Evolutionary conservation across 2,888 invertebrate species (phyloP), one percentile per base, ranked within the genome.

Genomic region (Trypoxylon attenuatum): DNA sequence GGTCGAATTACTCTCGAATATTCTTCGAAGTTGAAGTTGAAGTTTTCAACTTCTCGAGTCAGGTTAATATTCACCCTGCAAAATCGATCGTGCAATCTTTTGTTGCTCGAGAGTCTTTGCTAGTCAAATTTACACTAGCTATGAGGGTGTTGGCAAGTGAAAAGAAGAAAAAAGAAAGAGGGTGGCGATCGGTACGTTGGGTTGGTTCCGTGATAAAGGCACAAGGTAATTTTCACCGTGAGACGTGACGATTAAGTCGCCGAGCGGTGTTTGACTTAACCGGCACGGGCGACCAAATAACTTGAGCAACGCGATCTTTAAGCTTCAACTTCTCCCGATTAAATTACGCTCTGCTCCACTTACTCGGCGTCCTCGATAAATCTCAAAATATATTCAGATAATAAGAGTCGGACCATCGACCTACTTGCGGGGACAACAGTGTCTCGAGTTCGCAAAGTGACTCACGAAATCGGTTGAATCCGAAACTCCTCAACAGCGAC

Each of bases 171-270:
- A 10, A 1, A 8, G 19, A 2, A 13, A 16, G 25, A 42, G 19
- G 49, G 29, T 45, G 49, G 6, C 25, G 25, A 43, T 51, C 33
- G 5, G 6, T 45, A 6, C 18, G 3, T 18, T n/a, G n/a, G 15
- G 16, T 1, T 27, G 41, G 27, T 22, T 22, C 51, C 22, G 49
- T 55, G 76, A 79, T 78, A 78, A n/a, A 78, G 71, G 61, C 73
- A 69, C 69, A 74, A 68, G 66, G 69, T 73, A 76, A 73, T 70
- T 69, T 59, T 72, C 67, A 56, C 61, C 57, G 62, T 59, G 69
- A 60, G 63, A 82, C 81, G 81, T 77, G 82, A 80, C 76, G 81
- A 81, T 82, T 76, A 79, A 78, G 76, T 75, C 69, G n/a, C n/a
- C 55, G 57, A 71, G 4, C 49, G 53, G 67, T 83, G 82, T 81